phyloP scores from a whole-genome alignment of 1,140 invertebrate species.

The Caenorhabditis latens region DNA sequence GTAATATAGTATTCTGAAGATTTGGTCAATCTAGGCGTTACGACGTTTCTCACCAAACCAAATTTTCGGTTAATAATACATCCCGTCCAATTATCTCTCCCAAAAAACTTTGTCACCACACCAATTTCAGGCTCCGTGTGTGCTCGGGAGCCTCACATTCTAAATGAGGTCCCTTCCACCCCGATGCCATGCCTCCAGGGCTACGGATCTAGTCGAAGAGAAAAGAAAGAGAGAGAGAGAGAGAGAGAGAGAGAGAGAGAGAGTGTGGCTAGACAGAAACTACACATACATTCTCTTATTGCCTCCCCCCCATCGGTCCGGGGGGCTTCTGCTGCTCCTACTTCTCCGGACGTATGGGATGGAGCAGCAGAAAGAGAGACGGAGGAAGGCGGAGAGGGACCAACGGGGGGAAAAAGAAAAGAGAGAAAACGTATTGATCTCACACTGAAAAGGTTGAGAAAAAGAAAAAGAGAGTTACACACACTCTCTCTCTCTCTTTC shows the following conservation, averaged over 20 bases:
- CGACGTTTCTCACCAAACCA: too few relatives aligned
- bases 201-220: background rate
- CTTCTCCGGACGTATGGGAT: background rate
- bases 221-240: background rate
- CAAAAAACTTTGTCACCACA: background rate
- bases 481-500: constrained; percentile 18
- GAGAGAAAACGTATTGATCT: background rate
- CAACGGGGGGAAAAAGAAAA: background rate
- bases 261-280: background rate
- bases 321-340: background rate
- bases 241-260: background rate
- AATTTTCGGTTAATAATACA: too few relatives aligned
- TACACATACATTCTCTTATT: too few relatives aligned
- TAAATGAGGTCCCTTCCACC: background rate
- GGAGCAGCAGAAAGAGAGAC: background rate
- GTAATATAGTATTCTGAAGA: too few relatives aligned
- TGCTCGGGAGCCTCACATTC: background rate
- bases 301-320: too few relatives aligned
- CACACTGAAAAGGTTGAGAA: background rate
- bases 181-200: background rate
- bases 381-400: background rate
- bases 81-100: background rate
- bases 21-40: too few relatives aligned
- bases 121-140: too few relatives aligned
- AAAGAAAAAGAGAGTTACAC: constrained; percentile 3